phyloP scores from a whole-genome alignment of 2,797 vertebrate genomes.

The Aldrovandia affinis region DNA sequence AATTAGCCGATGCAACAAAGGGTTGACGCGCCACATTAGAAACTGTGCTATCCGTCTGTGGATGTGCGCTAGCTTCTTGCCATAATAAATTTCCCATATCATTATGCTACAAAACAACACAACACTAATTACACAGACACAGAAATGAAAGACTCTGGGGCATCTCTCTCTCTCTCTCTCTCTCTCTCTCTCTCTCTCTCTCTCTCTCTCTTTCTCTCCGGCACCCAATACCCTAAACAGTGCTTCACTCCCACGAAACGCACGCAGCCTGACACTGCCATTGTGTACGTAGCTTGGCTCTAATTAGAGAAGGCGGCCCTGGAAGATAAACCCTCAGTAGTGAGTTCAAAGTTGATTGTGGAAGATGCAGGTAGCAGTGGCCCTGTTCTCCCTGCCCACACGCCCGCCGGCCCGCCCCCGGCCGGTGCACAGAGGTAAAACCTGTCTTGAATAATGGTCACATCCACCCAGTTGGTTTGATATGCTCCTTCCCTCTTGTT shows the following conservation, averaged over 20 bases:
- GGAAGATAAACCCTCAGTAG: constrained; percentile 56
- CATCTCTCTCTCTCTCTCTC: background rate
- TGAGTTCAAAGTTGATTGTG: constrained; percentile 66
- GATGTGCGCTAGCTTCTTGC: background rate
- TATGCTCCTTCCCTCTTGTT: constrained; percentile 49
- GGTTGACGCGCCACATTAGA: constrained; percentile 25
- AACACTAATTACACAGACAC: constrained; percentile 3
- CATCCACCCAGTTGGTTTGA: constrained; percentile 63
- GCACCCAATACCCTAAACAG: background rate
- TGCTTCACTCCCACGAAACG: background rate
- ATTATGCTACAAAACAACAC: constrained; percentile 2
- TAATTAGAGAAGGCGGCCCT: constrained; percentile 71
- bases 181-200: background rate
- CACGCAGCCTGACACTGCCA: constrained; percentile 54
- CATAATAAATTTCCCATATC: background rate
- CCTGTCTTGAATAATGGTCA: constrained; percentile 54
- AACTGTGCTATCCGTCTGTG: background rate
- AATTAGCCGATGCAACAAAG: constrained; percentile 54
- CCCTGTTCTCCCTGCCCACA: background rate
- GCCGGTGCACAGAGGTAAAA: background rate
- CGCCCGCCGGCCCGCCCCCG: background rate
- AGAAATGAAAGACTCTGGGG: background rate
- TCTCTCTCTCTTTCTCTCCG: background rate
- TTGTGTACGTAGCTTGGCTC: constrained; percentile 69
- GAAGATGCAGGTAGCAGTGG: constrained; percentile 46